These are phyloP conservation scores for Bryconaethiops microstoma DNA, from an alignment of 2,797 vertebrate genomes.

Conservation along the genomic window DNA sequence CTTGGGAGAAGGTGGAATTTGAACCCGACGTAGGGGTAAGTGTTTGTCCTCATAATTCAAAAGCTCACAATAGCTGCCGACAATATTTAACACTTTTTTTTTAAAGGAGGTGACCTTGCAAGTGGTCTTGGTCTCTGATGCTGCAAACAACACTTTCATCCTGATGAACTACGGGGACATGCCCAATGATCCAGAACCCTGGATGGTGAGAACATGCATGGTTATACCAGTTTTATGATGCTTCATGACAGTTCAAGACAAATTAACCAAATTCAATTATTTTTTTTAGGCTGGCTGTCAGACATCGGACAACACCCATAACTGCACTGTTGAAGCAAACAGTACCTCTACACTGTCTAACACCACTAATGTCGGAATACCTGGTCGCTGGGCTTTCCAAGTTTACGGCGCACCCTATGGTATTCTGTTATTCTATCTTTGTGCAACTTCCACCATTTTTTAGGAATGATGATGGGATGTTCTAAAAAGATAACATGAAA, in stretches of 20 bases:
- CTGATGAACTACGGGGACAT: slow-evolving; percentile 22
- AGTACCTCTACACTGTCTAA: background rate
- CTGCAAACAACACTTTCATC: background rate
- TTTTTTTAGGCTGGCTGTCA: slow-evolving; percentile 35
- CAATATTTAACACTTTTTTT: too few species aligned
- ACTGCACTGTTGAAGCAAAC: background rate
- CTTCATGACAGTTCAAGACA: background rate
- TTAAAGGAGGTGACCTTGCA: background rate
- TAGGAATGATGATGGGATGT: too few species aligned
- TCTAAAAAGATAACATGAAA: too few species aligned
- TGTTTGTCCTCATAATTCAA: background rate
- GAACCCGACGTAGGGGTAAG: background rate
- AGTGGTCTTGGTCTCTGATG: slow-evolving; percentile 13
- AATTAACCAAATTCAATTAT: background rate
- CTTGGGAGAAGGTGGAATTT: background rate
- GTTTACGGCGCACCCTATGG: slow-evolving; percentile 1
- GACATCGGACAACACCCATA: background rate
- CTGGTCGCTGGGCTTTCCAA: slow-evolving; percentile 37
- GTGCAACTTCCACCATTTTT: background rate
- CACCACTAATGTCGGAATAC: slow-evolving; percentile 28
- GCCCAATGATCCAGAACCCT: background rate
- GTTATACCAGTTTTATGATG: background rate
- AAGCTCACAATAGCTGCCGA: too few species aligned
- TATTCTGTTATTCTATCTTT: background rate
- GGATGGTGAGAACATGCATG: slow-evolving; percentile 4